Conservation (phyloP, 2,113 vertebrate species). For the Henicopernis longicauda region DNA sequence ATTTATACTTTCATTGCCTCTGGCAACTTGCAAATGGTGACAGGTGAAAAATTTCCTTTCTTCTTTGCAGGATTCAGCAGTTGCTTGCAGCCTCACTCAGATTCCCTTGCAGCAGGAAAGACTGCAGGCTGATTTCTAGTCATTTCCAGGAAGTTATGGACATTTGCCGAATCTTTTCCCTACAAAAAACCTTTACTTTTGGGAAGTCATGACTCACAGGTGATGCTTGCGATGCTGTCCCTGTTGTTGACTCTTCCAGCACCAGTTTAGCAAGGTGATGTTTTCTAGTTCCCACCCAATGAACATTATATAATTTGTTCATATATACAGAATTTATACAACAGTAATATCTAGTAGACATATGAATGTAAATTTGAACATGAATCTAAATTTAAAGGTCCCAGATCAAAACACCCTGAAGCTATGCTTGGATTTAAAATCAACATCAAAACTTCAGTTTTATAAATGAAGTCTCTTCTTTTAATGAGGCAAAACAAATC, state of each 20-base stretch:
- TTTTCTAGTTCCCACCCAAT: not conserved
- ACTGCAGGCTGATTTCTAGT: not conserved
- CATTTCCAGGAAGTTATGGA: not conserved
- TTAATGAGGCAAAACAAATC: not conserved
- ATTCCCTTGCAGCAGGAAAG: not conserved
- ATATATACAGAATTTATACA: not conserved
- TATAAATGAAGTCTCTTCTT: not conserved
- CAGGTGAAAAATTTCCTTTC: constrained; percentile 12
- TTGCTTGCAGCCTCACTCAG: not conserved
- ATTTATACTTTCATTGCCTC: not conserved
- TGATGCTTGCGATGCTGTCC: not conserved
- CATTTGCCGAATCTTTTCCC: not conserved
- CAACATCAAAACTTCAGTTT: not conserved
- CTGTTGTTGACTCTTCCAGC: not conserved
- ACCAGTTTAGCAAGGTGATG: not conserved
- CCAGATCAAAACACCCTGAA: not conserved
- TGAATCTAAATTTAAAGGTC: not conserved
- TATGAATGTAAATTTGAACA: not conserved
- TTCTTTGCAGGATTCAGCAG: not conserved
- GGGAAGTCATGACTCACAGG: not conserved
- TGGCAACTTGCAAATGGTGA: not conserved
- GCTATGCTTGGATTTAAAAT: not conserved
- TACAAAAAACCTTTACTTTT: not conserved
- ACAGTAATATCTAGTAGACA: not conserved
- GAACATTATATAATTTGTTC: not conserved